These are phyloP conservation scores for Carcinoscorpius rotundicauda DNA, from an alignment of 1,140 invertebrate species.

Conservation along the genomic window DNA sequence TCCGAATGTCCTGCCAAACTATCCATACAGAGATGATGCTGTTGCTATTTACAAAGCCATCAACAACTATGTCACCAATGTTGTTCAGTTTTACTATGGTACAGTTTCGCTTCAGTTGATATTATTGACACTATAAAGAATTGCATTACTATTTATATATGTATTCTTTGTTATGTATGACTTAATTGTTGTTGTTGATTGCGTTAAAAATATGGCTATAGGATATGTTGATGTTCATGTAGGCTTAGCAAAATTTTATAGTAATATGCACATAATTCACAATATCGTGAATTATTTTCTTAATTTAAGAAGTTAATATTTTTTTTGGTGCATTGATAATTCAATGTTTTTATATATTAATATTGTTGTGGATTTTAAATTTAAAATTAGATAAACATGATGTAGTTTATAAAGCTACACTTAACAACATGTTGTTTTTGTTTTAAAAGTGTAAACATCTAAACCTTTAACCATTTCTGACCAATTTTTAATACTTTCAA, in stretches of 20 bases:
- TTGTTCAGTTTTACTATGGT: slow-evolving; percentile 36
- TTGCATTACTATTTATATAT: not conserved
- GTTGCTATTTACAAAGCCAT: slow-evolving; percentile 34
- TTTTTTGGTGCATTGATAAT: not conserved
- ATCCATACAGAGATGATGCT: slow-evolving; percentile 40
- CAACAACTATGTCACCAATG: slow-evolving; percentile 34
- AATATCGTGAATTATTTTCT: not conserved
- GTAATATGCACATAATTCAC: not conserved
- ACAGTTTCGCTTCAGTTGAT: slow-evolving; percentile 8
- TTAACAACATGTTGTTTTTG: not conserved
- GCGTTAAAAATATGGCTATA: not conserved
- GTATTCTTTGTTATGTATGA: not conserved
- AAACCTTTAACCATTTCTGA: no score
- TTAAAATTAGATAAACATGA: not conserved
- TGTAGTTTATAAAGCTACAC: not conserved
- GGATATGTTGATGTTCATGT: not conserved
- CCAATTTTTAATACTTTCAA: slow-evolving; percentile 1
- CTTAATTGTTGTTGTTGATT: not conserved
- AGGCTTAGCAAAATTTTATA: not conserved
- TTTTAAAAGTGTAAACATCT: not conserved
- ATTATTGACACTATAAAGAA: not conserved
- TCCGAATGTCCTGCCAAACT: slow-evolving; percentile 34
- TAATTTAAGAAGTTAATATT: not conserved
- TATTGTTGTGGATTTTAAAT: not conserved
- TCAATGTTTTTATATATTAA: not conserved